Evolutionary conservation across 2,888 invertebrate species (phyloP).

Genomic region (Eubasilissa splendida): DNA sequence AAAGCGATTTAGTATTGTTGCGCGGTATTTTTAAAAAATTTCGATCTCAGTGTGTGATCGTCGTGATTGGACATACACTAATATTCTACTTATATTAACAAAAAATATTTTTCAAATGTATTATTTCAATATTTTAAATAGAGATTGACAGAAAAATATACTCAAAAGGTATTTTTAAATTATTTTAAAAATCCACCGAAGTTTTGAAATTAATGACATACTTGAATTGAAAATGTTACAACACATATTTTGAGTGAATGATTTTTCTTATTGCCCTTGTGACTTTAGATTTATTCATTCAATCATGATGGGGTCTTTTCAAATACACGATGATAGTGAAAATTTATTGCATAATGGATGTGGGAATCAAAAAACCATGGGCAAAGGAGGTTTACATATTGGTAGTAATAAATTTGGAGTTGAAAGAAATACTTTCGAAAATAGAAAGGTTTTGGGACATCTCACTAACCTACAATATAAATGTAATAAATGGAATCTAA

Average conservation of each 20-base stretch:
- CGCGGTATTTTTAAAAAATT: constrained; percentile 47
- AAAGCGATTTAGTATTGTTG: constrained; percentile 42
- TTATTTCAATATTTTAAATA: background rate
- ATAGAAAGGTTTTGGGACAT: constrained; percentile 51
- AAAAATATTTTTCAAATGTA: background rate
- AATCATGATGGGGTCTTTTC: constrained; percentile 49
- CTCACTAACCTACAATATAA: constrained; percentile 42
- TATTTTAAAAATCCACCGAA: no score
- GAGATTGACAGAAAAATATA: background rate
- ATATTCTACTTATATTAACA: background rate
- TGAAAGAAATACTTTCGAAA: constrained; percentile 31
- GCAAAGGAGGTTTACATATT: constrained; percentile 5
- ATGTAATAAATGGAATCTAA: constrained; percentile 24
- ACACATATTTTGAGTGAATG: background rate
- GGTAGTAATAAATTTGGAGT: constrained; percentile 30
- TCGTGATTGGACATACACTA: constrained; percentile 26
- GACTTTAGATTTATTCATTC: background rate
- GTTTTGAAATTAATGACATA: background rate
- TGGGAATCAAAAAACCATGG: constrained; percentile 38
- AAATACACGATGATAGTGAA: constrained; percentile 54
- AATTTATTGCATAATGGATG: constrained; percentile 30
- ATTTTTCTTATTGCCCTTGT: background rate
- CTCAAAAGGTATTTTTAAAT: background rate
- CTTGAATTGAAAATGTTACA: background rate
- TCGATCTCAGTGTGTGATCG: background rate